Evolutionary conservation across 2,797 vertebrate species (phyloP).

Genomic region (Siniperca undulata): DNA sequence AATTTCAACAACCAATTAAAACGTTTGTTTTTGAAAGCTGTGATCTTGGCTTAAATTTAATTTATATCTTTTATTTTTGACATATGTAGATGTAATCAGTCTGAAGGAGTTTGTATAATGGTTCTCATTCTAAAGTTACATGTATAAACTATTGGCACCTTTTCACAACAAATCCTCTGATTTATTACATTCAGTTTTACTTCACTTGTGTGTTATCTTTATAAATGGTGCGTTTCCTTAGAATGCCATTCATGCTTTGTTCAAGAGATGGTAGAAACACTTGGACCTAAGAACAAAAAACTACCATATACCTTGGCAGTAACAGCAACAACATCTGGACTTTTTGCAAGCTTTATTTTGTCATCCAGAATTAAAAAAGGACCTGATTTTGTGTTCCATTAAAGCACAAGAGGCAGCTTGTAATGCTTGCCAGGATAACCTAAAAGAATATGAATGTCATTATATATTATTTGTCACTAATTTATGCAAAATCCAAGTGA

Average conservation of each 20-base stretch:
- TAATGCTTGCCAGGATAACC: not conserved
- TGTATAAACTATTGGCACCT: not conserved
- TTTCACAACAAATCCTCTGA: not conserved
- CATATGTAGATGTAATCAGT: not conserved
- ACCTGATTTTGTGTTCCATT: not conserved
- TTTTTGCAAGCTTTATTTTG: not conserved
- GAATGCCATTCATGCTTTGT: not conserved
- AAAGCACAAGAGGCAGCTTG: not conserved
- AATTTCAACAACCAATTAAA: constrained; percentile 1
- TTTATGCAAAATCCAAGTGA: not conserved
- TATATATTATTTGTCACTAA: not conserved
- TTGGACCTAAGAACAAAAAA: not conserved
- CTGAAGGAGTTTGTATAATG: not conserved
- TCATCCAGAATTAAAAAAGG: not conserved
- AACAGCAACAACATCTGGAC: not conserved
- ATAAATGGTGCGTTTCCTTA: not conserved
- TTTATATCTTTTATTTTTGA: constrained; percentile 20
- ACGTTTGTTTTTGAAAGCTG: constrained; percentile 15
- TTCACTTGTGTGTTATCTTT: not conserved
- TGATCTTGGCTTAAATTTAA: not conserved
- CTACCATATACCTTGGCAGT: not conserved
- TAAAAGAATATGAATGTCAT: not conserved
- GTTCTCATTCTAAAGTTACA: not conserved
- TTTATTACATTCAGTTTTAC: not conserved
- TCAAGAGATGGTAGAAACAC: not conserved